Conservation (phyloP, 2,888 invertebrate species). For the Allygus modestus region DNA sequence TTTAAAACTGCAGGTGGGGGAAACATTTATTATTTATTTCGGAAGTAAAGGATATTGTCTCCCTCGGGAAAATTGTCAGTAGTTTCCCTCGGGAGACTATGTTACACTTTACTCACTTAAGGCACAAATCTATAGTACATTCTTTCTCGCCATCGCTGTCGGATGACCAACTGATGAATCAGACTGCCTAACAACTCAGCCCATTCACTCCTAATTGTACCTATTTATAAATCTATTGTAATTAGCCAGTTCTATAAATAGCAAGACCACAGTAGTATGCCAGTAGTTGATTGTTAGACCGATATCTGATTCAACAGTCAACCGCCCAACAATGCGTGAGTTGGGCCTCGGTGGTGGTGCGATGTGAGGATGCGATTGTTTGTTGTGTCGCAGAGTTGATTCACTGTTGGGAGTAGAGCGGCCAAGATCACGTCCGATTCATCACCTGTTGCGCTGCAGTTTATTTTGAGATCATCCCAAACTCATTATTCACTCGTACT, state of each 20-base stretch:
- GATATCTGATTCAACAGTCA: slow-evolving; percentile 7
- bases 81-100: too few relatives aligned
- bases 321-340: background rate
- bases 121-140: too few relatives aligned
- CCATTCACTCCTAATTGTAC: background rate
- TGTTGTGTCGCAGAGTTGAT: slow-evolving; percentile 16
- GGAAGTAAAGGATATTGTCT: too few relatives aligned
- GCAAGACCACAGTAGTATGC: too few relatives aligned
- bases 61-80: too few relatives aligned
- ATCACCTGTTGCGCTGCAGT: slow-evolving; percentile 17
- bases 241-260: background rate
- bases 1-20: too few relatives aligned
- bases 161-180: too few relatives aligned
- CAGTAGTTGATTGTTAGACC: too few relatives aligned
- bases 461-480: slow-evolving; percentile 31
- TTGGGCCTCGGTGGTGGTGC: background rate
- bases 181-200: background rate
- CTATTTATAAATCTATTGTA: background rate
- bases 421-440: slow-evolving; percentile 22
- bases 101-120: too few relatives aligned
- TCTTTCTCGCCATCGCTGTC: too few relatives aligned
- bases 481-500: slow-evolving; percentile 23
- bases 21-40: too few relatives aligned
- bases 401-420: background rate
- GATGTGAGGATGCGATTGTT: slow-evolving; percentile 11